A percentile compares a stretch with the other conserved stretches of the same genome.
Evolutionary conservation across 2,888 invertebrate species (phyloP).

Genomic region (Harpalus rubripes): DNA sequence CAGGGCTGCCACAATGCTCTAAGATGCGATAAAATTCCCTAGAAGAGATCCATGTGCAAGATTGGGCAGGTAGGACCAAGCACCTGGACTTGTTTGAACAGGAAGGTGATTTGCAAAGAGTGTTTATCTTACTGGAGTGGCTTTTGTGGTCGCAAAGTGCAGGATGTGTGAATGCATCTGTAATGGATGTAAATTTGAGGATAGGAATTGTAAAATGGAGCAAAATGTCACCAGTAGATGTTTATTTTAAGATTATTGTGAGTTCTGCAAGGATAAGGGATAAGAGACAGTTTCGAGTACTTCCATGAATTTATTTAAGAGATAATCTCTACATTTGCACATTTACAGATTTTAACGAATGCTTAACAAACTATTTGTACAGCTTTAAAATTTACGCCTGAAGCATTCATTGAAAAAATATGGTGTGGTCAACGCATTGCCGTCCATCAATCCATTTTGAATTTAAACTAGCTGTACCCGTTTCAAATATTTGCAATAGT

Average conservation of each 20-base stretch:
- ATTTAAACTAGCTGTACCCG: no score
- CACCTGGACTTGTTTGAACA: conserved; percentile 41
- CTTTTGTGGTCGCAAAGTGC: conserved; percentile 26
- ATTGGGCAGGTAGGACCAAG: conserved; percentile 16
- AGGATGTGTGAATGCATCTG: conserved; percentile 24
- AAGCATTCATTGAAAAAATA: no score
- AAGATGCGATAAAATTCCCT: conserved; percentile 37
- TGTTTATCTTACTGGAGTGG: conserved; percentile 42
- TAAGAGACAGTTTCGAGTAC: conserved; percentile 16
- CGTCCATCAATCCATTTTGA: no score
- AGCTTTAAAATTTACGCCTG: not conserved
- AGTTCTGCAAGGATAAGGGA: not conserved
- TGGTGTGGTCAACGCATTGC: no score
- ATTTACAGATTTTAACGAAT: no score
- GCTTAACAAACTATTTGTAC: not conserved
- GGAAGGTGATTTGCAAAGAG: conserved; percentile 34
- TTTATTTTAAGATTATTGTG: conserved; percentile 39
- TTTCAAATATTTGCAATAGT: no score
- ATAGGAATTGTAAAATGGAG: conserved; percentile 12
- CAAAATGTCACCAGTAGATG: not conserved
- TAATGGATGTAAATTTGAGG: conserved; percentile 47
- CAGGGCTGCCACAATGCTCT: conserved; percentile 35
- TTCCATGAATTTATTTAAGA: not conserved
- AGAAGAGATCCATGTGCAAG: conserved; percentile 58
- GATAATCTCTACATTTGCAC: not conserved